Evolutionary conservation across 2,797 vertebrate genomes (phyloP), one percentile per base, ranked within the genome.

Genomic region (Malacoraja senta): DNA sequence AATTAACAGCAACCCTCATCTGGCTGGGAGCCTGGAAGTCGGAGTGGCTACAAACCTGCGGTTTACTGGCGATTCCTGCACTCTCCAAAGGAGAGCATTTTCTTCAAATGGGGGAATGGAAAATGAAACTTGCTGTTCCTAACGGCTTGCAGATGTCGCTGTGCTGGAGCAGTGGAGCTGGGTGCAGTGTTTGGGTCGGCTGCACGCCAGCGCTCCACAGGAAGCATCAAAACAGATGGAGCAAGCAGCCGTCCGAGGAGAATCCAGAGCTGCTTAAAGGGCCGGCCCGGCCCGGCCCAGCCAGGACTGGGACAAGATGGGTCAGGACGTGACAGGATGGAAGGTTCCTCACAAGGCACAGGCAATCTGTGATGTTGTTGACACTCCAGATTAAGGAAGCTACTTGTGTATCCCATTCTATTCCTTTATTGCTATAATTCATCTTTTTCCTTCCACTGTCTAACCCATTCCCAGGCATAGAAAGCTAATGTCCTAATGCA

Each of bases 151-250:
- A 88, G 84, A 88, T 88, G 84, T 88, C 17, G 15, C 15, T 32
- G 6, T 17, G 13, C 29, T 13, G 8, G 58, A 63, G 13, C 83
- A 32, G 61, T 58, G 17, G 83, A 61, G 26, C 4, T n/a, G 26
- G 53, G 58, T n/a, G 83, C 63, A n/a, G n/a, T 61, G 81, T 84
- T 84, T 12, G 1, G n/a, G 17, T 68, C 84, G 61, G 61, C 84
- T 32, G 32, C 9, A 13, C 32, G 84, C 84, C 84, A 88, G 17
- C 63, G 19, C n/a, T 88, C 68, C 32, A 68, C 63, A 35, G 84
- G n/a, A 29, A 88, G 84, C 61, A 88, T 3, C 61, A 24, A 88
- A 88, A 88, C 84, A 68, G 84, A 88, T 88, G 84, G 84, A 88
- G 32, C 35, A 32, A 68, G 65, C 84, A 88, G 15, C 24, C 2